Evolutionary conservation across 2,113 vertebrate genomes (phyloP), one percentile per base, ranked within the genome.

Genomic region (Isurus oxyrinchus): DNA sequence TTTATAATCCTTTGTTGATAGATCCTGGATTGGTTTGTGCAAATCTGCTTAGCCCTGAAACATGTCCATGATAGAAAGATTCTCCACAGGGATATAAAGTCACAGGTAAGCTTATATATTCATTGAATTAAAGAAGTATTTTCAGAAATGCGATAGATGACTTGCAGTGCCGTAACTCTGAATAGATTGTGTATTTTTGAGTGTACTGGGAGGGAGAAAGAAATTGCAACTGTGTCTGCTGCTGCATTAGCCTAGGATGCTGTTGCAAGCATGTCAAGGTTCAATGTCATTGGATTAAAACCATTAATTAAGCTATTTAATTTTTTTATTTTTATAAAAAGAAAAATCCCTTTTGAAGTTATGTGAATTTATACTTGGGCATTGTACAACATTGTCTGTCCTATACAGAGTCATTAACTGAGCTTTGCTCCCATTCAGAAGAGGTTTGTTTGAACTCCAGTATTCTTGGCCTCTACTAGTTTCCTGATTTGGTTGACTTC

Each of bases 11-110:
- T 61, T 91, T 96, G 63, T 79, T 55, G 23, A 25, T 96, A 99
- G 99, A 99, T 99, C 97, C 97, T 99, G 97, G 98, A 99, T 97
- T 99, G 99, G 99, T 99, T 99, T 98, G 99, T 99, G 97, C 99
- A 99, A 97, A 99, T 99, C 96, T 99, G 99, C 97, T 98, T 99
- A 97, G 99, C 99, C 3, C 97, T 99, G 88, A 99, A 99, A 96
- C 99, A 99, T 23, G 98, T 99, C 40, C 99, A 99, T 76, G 99
- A 99, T 96, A 98, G 98, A 96, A 99, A 99, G 98, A 99, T 99
- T 97, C 98, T 99, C 96, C 99, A 99, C 97, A 98, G 99, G 96
- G 99, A 99, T 97, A 99, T 99, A 97, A 99, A 99, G 97, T 99
- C 99, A 63, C 99, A 99, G 99, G 99, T 99, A 98, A 67, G 94